A percentile compares a stretch with the other conserved stretches of the same genome.
These are phyloP conservation scores for Terebella lapidaria DNA, from an alignment of 2,888 invertebrate genomes.

Conservation along the genomic window DNA sequence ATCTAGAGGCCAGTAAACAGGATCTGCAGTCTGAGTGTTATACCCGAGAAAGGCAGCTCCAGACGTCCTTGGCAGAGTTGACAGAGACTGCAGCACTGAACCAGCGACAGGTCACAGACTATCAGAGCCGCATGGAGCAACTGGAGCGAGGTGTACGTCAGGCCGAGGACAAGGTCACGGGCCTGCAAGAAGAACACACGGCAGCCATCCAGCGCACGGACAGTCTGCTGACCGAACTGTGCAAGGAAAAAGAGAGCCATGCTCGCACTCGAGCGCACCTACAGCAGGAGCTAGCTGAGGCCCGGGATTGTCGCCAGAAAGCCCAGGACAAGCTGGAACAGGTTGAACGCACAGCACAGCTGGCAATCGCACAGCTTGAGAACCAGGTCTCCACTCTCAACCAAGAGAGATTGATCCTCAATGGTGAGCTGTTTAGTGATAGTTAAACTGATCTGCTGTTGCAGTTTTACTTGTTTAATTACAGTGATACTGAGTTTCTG, in stretches of 20 bases:
- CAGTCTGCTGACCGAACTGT: neutral
- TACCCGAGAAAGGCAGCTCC: neutral
- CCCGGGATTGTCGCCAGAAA: neutral
- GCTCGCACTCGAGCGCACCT: neutral
- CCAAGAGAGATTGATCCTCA: too few relatives aligned
- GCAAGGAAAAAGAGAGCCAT: neutral
- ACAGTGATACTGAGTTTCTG: too few relatives aligned
- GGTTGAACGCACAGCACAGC: too few relatives aligned
- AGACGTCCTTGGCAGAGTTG: neutral
- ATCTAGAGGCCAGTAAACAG: neutral
- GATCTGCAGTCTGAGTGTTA: neutral
- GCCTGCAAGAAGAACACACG: neutral
- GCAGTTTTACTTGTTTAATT: too few relatives aligned
- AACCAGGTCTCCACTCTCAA: too few relatives aligned
- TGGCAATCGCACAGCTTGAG: too few relatives aligned
- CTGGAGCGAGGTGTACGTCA: neutral
- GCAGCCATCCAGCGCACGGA: neutral
- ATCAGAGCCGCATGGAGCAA: neutral
- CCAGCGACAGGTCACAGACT: neutral
- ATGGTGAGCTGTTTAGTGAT: too few relatives aligned
- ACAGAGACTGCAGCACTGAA: neutral
- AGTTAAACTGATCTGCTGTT: too few relatives aligned
- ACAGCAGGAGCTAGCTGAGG: neutral
- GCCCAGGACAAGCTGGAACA: neutral
- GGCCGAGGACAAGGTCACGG: neutral